Conservation (phyloP, 1,140 invertebrate genomes). For the Meloidogyne hapla region DNA sequence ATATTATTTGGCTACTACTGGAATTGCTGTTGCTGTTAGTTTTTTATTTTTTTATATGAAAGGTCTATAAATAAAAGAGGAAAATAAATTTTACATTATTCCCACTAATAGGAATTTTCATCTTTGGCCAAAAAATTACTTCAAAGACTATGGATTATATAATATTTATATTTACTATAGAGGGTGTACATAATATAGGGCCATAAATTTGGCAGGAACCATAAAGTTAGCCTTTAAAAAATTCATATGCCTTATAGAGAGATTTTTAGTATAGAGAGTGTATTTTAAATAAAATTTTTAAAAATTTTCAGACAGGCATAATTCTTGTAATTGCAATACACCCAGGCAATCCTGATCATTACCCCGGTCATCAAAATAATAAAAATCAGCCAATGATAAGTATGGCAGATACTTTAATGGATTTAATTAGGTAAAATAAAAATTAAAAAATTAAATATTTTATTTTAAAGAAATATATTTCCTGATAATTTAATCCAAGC, state of each 20-base stretch:
- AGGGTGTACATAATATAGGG: too few relatives aligned
- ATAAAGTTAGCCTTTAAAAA: not conserved
- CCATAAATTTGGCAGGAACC: too few relatives aligned
- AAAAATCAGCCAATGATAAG: conserved; percentile 64
- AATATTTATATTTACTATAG: too few relatives aligned
- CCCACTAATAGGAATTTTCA: too few relatives aligned
- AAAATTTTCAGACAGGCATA: conserved; percentile 66
- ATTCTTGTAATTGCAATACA: conserved; percentile 67
- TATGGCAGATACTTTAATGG: conserved; percentile 83
- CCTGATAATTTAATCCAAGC: conserved; percentile 59
- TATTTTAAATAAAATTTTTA: not conserved
- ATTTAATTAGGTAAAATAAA: conserved; percentile 84
- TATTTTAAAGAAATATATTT: conserved; percentile 56
- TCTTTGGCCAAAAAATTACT: too few relatives aligned
- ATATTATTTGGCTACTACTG: conserved; percentile 67
- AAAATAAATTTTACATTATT: too few relatives aligned
- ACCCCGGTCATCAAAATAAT: conserved; percentile 55
- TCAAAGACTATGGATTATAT: not conserved
- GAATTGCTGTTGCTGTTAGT: conserved; percentile 66
- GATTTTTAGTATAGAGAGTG: too few relatives aligned
- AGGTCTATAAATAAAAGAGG: too few relatives aligned
- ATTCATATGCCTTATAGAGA: too few relatives aligned
- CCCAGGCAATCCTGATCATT: conserved; percentile 63
- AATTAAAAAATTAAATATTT: not conserved
- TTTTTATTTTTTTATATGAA: too few relatives aligned